phyloP scores from a whole-genome alignment of 1,140 invertebrate species.

The Xylocopa sonorina region DNA sequence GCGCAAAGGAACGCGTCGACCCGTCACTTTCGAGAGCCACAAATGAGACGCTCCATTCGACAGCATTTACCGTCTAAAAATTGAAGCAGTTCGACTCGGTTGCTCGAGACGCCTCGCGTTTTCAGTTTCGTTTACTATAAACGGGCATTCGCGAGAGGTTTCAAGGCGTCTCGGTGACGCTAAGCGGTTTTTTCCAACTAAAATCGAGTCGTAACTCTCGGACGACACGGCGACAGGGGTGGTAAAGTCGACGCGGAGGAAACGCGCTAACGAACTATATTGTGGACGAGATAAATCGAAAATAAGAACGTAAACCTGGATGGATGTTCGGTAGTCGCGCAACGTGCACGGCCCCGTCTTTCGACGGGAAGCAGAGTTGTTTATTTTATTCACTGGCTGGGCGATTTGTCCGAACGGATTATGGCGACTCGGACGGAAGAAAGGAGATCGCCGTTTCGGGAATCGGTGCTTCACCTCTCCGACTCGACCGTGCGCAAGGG shows the following conservation, averaged over 20 bases:
- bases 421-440: neutral
- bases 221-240: neutral
- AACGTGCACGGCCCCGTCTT: neutral
- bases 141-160: too few species aligned
- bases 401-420: slow-evolving; percentile 35
- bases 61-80: too few species aligned
- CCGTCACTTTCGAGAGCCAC: too few species aligned
- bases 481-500: too few species aligned
- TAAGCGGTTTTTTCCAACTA: too few species aligned
- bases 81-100: too few species aligned
- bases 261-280: slow-evolving; percentile 33
- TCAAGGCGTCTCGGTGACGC: too few species aligned
- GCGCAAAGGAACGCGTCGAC: too few species aligned
- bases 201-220: neutral
- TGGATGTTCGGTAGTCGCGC: neutral
- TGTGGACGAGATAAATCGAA: slow-evolving; percentile 40
- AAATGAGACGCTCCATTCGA: too few species aligned
- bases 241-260: slow-evolving; percentile 21
- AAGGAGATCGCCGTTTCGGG: neutral
- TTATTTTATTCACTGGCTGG: slow-evolving; percentile 40
- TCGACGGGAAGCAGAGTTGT: slow-evolving; percentile 7
- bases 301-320: neutral
- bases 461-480: neutral
- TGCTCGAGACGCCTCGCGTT: too few species aligned
- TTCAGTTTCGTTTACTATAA: too few species aligned